Evolutionary conservation across 2,113 vertebrate species (phyloP), one percentile per base, ranked within the genome.

Genomic region (Ptilonorhynchus violaceus): DNA sequence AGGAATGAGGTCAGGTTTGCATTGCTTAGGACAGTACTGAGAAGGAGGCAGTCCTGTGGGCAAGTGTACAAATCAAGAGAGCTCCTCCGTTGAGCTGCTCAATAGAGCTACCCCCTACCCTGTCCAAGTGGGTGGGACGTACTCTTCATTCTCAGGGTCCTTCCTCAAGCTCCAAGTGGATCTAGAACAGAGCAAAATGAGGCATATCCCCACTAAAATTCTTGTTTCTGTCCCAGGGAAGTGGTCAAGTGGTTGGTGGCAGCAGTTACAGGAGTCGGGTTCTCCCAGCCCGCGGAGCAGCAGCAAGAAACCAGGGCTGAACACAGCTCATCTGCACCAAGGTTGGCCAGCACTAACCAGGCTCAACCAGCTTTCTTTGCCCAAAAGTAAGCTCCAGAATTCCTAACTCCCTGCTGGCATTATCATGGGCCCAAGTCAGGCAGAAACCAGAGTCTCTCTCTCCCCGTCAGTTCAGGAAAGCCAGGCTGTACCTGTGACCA

Each of bases 171-270:
- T 85, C n/a, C 20, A 53, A 33, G 49, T 58, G 9, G 13, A 30
- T 52, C 58, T 47, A 21, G 47, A 87, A 72, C 5, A 22, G 24
- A 87, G 56, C 46, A 79, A 78, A 68, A 63, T 2, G 1, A 50
- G 50, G 47, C 25, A 37, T 8, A 5, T 77, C 11, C 41, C 69
- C 3, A 9, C 44, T 93, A 31, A 95, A 27, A 2, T 59, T 96
- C 49, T 44, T 85, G 42, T 93, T 94, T 96, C 86, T 92, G 23
- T 97, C 89, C 21, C 95, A 99, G 99, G 95, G 98, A 99, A 56
- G 97, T 99, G 84, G 98, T 99, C 33, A 96, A 97, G 85, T 99
- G 99, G 99, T 77, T 99, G 85, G 98, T 99, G 31, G 95, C 93
- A 95, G 97, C 97, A 47, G 97, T 99, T 42, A 98, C 97, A 17